phyloP scores from a whole-genome alignment of 2,113 vertebrate species.

The Alces alces region DNA sequence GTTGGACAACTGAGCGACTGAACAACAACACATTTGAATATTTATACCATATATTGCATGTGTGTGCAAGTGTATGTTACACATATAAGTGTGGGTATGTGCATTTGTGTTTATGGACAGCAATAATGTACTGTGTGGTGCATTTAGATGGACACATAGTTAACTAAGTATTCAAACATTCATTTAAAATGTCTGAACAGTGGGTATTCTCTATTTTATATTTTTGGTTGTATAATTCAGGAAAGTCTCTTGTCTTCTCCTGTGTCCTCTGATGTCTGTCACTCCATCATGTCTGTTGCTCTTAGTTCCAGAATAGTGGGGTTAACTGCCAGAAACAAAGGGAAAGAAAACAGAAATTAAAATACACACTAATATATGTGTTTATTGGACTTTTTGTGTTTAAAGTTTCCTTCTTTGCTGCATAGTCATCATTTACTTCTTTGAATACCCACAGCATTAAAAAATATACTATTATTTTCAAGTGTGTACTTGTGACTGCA shows the following conservation, averaged over 20 bases:
- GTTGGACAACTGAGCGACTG: fast-evolving
- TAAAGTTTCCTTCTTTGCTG: not conserved
- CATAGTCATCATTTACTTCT: not conserved
- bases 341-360: not conserved
- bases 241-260: not conserved
- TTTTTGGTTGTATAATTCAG: not conserved
- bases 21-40: not conserved
- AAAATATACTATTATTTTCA: no score
- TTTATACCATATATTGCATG: not conserved
- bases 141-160: not conserved
- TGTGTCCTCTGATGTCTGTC: not conserved
- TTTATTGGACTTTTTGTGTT: not conserved
- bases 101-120: not conserved
- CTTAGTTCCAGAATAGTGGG: not conserved
- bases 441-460: not conserved
- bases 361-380: not conserved
- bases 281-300: not conserved
- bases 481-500: not conserved
- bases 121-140: not conserved
- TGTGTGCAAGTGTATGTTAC: not conserved
- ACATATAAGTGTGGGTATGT: not conserved
- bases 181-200: not conserved
- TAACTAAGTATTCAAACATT: not conserved
- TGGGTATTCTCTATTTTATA: not conserved
- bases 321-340: not conserved